Base-by-base conservation (phyloP, 2,888 invertebrate genomes). In the Yponomeuta evonymella region DNA sequence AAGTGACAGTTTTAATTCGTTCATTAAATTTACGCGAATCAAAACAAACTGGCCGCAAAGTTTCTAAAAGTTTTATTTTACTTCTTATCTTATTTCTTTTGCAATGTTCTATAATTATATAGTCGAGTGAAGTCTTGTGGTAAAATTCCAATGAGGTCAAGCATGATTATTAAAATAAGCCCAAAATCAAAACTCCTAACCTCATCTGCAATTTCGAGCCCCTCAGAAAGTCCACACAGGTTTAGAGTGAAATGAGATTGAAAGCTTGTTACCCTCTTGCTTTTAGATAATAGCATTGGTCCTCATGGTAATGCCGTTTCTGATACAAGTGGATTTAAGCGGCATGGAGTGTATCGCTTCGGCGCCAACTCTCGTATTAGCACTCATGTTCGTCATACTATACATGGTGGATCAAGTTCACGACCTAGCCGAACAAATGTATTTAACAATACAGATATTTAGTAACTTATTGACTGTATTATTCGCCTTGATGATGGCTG, bases 371-470 rank as follows among this genome's bases (percentile, higher is more conserved):
- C 82, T 90, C 73, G 78, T 89, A 73, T 75, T 90, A 76, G 88
- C 90, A 3, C 70, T 88, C 72, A 86, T 90, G 79, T 89, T 90
- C 81, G 74, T 87, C 80, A 78, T 90, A 74, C 80, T 90, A 70
- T 90, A 90, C 78, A 80, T 90, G 80, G 89, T 89, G 84, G 91
- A 90, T 75, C 91, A 90, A 85, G 89, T 88, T 70, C 88, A 90
- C 73, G 83, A 85, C 74, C 74, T 88, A 75, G 89, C 89, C 4
- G 91, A 90, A 78, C 89, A 90, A 77, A 76, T 90, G 66, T 90
- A 88, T 73, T 75, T 90, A 71, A 33, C 77, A 1, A 62, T 80
- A 67, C 86, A 90, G 81, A 82, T 87, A 73, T 48, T 72, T 11
- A 71, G 86, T 5, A 85, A 79, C 72, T 1, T 81, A 12, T 0